phyloP scores from a whole-genome alignment of 2,113 vertebrate species.

The Mormoops blainvillei region DNA sequence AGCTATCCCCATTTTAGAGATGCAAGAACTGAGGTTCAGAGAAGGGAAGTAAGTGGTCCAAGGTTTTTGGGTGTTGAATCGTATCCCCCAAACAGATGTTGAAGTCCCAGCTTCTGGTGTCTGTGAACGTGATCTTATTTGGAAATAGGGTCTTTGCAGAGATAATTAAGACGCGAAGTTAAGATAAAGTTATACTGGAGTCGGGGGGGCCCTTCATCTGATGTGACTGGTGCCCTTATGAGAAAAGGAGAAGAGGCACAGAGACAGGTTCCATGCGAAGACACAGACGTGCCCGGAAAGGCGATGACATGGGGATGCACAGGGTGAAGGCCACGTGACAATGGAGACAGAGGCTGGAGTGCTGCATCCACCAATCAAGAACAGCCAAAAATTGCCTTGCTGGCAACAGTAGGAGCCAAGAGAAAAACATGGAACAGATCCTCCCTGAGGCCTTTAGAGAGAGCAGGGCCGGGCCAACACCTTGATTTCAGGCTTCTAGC shows the following conservation, averaged over 20 bases:
- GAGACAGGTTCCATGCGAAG: neutral
- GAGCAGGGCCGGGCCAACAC: neutral
- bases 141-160: neutral
- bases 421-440: neutral
- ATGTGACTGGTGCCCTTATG: neutral
- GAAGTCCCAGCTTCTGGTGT: neutral
- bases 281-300: neutral
- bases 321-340: rapidly evolving
- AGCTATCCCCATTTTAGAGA: neutral
- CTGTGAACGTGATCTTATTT: neutral
- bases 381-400: too few relatives aligned
- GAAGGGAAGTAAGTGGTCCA: neutral
- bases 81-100: neutral
- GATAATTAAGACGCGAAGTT: neutral
- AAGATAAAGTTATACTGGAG: neutral
- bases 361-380: neutral
- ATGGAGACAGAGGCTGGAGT: neutral
- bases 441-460: neutral
- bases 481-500: neutral
- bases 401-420: neutral
- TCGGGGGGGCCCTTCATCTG: neutral
- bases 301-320: rapidly evolving
- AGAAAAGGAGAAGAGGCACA: neutral
- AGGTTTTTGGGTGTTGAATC: neutral
- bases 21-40: neutral